These are phyloP conservation scores for Callinectes sapidus DNA, from an alignment of 2,888 invertebrate species.

Conservation along the genomic window DNA sequence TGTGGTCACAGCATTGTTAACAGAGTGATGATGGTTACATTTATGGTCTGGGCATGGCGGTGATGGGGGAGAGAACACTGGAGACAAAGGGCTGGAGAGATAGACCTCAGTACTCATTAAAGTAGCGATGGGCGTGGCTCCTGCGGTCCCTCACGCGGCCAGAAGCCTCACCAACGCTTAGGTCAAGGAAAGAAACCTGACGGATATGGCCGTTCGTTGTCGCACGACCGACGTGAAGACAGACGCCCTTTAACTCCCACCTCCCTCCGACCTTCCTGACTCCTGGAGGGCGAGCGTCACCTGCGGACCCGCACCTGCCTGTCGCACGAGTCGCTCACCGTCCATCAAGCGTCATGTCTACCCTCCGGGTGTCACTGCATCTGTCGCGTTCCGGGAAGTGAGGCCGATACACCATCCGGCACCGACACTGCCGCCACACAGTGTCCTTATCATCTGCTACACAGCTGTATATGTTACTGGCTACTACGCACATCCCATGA, in stretches of 20 bases:
- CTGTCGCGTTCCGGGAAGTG: constrained; percentile 14
- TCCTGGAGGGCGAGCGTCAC: neutral
- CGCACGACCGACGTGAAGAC: neutral
- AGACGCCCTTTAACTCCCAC: neutral
- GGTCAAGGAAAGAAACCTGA: neutral
- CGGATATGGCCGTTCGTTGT: neutral
- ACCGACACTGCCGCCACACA: neutral
- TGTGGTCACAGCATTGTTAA: neutral
- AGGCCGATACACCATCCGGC: neutral
- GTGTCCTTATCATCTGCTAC: neutral
- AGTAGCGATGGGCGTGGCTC: neutral
- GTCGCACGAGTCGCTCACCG: neutral
- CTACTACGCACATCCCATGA: neutral
- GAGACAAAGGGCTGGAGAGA: neutral
- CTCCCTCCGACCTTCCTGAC: neutral
- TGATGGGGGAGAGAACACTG: neutral
- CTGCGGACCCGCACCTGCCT: neutral
- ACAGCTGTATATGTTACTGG: neutral
- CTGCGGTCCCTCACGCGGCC: neutral
- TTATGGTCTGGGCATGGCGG: neutral
- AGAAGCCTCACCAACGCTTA: neutral
- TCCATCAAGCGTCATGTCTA: neutral
- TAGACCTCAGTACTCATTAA: neutral
- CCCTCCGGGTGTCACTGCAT: neutral
- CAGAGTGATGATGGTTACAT: neutral